Evolutionary conservation across 1,140 invertebrate genomes (phyloP), one percentile per base, ranked within the genome.

Genomic region (Oncopeltus fasciatus): DNA sequence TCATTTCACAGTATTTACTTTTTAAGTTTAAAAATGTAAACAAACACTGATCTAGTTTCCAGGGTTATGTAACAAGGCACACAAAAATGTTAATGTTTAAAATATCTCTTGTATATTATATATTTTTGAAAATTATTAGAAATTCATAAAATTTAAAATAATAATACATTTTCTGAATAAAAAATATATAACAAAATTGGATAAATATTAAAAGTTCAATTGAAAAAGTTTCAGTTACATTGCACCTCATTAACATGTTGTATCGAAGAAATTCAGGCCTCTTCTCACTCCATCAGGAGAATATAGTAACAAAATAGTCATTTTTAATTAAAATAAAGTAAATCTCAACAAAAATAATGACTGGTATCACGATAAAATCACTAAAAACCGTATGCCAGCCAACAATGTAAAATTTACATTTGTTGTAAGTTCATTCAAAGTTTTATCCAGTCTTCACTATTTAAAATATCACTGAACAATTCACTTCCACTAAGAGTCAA

Each of bases 151-250:
- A 8, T 5, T 38, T 38, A 8, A 38, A 8, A 8, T 38, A 38
- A 38, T 38, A 38, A 8, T 8, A 38, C 31, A 38, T 38, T 38
- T 8, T 8, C 24, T 2, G 9, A 24, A 20, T 49, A 49, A 49
- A 47, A 49, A 49, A 49, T 49, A 49, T 20, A 20, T 49, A 49
- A 49, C 47, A 49, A 49, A 49, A 49, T 49, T 9, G 47, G 47
- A 21, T 21, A 20, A 49, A 49, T 20, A 20, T 20, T 16, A 49
- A n/a, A 2, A 20, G 4, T 9, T 24, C n/a, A 49, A n/a, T 9
- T 18, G 18, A 4, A 16, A 16, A 16, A 4, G 11, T 20, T 21
- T 49, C 24, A 20, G n/a, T 49, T 49, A 20, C 47, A 49, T 49
- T 49, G 47, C 47, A 49, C 47, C 21, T 49, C 21, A 49, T 20